Evolutionary conservation across 2,113 vertebrate genomes (phyloP).

Genomic region (Mirounga angustirostris): DNA sequence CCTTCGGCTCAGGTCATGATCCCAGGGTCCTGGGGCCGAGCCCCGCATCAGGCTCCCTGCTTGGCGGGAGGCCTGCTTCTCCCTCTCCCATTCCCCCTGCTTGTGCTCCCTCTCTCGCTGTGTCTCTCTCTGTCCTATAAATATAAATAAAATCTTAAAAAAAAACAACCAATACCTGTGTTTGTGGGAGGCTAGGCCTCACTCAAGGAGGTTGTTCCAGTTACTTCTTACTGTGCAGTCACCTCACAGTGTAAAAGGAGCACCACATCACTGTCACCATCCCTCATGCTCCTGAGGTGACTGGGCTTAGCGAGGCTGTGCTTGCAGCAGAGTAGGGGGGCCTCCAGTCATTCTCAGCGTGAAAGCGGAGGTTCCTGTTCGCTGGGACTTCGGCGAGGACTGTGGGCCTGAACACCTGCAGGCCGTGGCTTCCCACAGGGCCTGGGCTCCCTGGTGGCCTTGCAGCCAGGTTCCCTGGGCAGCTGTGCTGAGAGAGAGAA

Average conservation of each 20-base stretch:
- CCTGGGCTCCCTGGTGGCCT: background rate
- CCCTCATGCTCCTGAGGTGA: background rate
- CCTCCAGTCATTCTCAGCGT: background rate
- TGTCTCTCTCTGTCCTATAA: too few species aligned
- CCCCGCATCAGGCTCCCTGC: too few species aligned
- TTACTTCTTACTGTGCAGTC: background rate
- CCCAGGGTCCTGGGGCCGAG: too few species aligned
- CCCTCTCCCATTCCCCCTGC: too few species aligned
- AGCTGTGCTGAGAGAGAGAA: too few species aligned
- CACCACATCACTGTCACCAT: too few species aligned
- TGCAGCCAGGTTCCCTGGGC: background rate
- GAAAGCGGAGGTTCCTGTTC: background rate
- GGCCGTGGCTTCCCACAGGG: background rate
- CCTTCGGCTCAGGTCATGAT: too few species aligned
- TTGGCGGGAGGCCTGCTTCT: too few species aligned
- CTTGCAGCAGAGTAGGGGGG: background rate
- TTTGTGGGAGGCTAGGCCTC: background rate
- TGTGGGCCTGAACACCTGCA: fast-evolving
- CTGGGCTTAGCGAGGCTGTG: background rate
- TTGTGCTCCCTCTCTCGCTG: too few species aligned
- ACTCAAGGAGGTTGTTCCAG: background rate
- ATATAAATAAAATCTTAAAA: too few species aligned
- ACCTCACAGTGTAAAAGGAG: background rate
- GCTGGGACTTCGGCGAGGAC: background rate
- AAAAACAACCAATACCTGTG: background rate